phyloP scores from a whole-genome alignment of 2,797 vertebrate genomes.

The Calcarius lapponicus region DNA sequence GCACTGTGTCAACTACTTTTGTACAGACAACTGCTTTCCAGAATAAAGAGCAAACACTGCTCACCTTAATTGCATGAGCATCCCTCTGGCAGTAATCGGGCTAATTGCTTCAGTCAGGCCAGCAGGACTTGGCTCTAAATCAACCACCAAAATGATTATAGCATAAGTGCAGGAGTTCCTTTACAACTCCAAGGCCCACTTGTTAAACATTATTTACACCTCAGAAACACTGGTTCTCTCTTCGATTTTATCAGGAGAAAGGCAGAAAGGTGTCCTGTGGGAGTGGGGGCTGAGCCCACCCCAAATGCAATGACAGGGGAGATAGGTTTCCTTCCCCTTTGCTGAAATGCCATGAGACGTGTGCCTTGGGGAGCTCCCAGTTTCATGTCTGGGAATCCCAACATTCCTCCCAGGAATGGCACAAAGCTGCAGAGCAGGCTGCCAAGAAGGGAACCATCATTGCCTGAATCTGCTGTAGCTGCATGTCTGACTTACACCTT shows the following conservation, averaged over 20 bases:
- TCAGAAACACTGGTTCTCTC: not conserved
- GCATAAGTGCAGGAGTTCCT: not conserved
- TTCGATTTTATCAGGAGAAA: not conserved
- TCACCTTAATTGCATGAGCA: slow-evolving; percentile 40
- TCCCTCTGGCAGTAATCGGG: slow-evolving; percentile 33
- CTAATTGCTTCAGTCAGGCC: slow-evolving; percentile 47
- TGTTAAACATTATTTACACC: slow-evolving; percentile 37
- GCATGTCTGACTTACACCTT: not conserved
- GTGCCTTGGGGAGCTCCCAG: rapidly evolving
- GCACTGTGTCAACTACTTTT: not conserved
- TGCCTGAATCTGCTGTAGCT: not conserved
- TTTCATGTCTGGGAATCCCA: not conserved
- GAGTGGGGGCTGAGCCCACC: not conserved
- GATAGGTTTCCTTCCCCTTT: not conserved
- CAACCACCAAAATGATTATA: slow-evolving; percentile 17
- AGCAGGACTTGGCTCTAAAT: slow-evolving; percentile 41
- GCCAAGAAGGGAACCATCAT: not conserved
- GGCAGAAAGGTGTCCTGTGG: not conserved
- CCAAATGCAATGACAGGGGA: not conserved
- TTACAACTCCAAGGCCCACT: not conserved
- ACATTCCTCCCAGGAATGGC: not conserved
- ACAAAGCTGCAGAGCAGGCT: not conserved
- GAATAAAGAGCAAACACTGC: slow-evolving; percentile 6
- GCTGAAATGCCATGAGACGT: not conserved
- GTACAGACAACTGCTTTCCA: not conserved